Base-by-base conservation (phyloP, 2,113 vertebrate genomes). In the Eidolon helvum region DNA sequence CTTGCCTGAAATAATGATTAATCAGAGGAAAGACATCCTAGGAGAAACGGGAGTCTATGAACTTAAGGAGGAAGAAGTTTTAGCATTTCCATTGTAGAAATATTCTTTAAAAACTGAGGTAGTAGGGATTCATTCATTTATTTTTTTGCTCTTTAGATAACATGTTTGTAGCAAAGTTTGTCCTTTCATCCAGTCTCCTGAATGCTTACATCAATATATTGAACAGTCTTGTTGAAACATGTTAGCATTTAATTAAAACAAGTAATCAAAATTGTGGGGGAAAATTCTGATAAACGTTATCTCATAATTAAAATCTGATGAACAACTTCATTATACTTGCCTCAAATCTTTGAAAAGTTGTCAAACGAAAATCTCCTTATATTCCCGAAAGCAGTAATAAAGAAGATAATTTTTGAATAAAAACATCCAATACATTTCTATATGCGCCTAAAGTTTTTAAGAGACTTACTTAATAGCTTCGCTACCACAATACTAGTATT, bases 331-430 rank as follows among this genome's bases (percentile, higher is more conserved):
- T 98, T 75, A 97, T 99, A 99, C 99, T 99, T 99, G 99, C 99
- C 99, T 99, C 99, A 98, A 99, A 99, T 98, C 99, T 99, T 98
- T 99, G 99, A 99, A 99, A 99, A 96, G 99, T 99, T 97, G 99
- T 99, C 99, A 99, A 99, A 98, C 99, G 99, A 99, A 99, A 99
- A 98, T 99, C 99, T 99, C 99, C 99, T 99, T 98, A 99, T 98
- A 97, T 99, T 97, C 98, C 98, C 96, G 99, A 99, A 99, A 99
- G 99, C 99, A 99, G 98, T 98, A 99, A 99, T 98, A 98, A 97
- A 99, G 98, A 99, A 98, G 97, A 99, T 98, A 97, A 97, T 97
- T 97, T 98, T 97, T 98, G 91, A 99, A 97, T 98, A 92, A 98
- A 98, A 87, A 87, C 82, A 91, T 95, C 80, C 66, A 97, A 94